Base-by-base conservation (phyloP, 2,113 vertebrate species). In the Promerops cafer region DNA sequence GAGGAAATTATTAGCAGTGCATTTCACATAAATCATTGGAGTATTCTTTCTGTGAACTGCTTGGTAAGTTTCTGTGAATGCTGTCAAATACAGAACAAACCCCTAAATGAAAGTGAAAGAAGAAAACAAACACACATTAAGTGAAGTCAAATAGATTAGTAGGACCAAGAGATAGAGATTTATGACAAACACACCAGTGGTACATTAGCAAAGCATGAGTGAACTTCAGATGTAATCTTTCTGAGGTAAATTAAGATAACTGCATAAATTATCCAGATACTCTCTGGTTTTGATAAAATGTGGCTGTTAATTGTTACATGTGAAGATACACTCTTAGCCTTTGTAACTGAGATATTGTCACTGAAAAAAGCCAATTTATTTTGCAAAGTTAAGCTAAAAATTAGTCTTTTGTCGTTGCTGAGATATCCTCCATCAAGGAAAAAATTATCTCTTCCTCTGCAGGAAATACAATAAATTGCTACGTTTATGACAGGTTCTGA, bases 331-430 rank as follows among this genome's bases (percentile, higher is more conserved):
- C 81, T 75, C 47, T 80, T 56, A 39, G 20, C 52, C n/a, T 87
- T 94, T 83, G 53, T 77, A 84, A 76, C 52, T 69, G 53, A 93
- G 91, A 57, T 80, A 45, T 31, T 33, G 81, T 94, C 9, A 63
- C 71, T 93, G 69, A 45, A 88, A 92, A 89, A 63, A 44, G 16
- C 3, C 28, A 56, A 70, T 15, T 93, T 71, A 65, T 95, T 94
- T 78, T 94, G n/a, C 4, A 6, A 86, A 95, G 79, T 37, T 59
- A 79, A 94, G 26, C 18, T 87, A 52, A 96, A 97, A 96, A 83
- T 83, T 60, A 74, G 18, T 44, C 40, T 80, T 93, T 78, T 95
- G 82, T 88, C 16, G 15, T 94, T 88, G 37, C 69, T 82, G 61
- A 72, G 39, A 76, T 90, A 66, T 86, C 5, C 9, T 80, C 66